Percentiles rank a stretch among this genome's conserved stretches.
These are phyloP conservation scores for Strix occidentalis DNA, from an alignment of 2,797 vertebrate species.

Conservation along the genomic window DNA sequence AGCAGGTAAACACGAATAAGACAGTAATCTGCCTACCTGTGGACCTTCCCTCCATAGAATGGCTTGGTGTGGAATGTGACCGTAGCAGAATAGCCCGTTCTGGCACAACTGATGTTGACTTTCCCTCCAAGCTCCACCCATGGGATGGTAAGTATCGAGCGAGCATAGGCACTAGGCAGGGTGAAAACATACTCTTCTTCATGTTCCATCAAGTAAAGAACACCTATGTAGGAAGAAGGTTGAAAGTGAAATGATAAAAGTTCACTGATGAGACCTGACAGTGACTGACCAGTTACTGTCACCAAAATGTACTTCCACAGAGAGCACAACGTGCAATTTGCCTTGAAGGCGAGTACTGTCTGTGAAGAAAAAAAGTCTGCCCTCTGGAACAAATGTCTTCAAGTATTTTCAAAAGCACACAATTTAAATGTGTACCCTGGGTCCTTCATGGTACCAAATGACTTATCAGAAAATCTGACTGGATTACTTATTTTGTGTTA, in stretches of 20 bases:
- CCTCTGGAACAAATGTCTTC: background rate
- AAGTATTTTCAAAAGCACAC: background rate
- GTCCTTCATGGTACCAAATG: accelerated
- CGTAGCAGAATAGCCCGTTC: slow-evolving; percentile 88
- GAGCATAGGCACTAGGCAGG: slow-evolving; percentile 93
- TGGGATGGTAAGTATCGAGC: slow-evolving; percentile 94
- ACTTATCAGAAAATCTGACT: background rate
- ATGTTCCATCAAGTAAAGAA: slow-evolving; percentile 87
- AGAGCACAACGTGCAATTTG: accelerated
- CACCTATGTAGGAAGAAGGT: slow-evolving; percentile 72
- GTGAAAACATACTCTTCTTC: slow-evolving; percentile 94
- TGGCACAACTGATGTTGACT: slow-evolving; percentile 88
- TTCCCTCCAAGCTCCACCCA: slow-evolving; percentile 98
- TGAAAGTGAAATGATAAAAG: background rate
- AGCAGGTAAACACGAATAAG: background rate
- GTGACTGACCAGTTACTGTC: background rate
- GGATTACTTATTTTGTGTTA: background rate
- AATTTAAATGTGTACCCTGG: background rate
- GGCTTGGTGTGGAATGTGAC: slow-evolving; percentile 97
- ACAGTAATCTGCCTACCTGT: slow-evolving; percentile 80
- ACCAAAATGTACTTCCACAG: background rate
- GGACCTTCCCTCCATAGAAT: slow-evolving; percentile 94
- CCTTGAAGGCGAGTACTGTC: background rate
- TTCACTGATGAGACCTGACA: background rate
- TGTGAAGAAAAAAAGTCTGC: background rate